Evolutionary conservation across 2,888 invertebrate species (phyloP).

Genomic region (Lasioglossum lativentre): DNA sequence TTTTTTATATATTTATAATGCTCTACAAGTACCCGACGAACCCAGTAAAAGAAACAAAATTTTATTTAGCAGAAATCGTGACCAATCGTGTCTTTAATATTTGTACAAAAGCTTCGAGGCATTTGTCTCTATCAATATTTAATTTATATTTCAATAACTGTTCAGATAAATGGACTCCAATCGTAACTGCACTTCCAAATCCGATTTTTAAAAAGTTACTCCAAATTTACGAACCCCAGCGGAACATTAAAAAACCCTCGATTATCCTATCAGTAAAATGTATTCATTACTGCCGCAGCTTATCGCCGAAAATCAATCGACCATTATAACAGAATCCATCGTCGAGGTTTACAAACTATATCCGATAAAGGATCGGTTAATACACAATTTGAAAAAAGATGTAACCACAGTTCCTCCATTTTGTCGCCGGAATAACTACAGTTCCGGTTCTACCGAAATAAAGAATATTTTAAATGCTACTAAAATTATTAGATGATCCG

Average conservation of each 20-base stretch:
- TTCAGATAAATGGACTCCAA: neutral
- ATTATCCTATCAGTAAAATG: neutral
- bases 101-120: neutral
- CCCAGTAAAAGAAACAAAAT: neutral
- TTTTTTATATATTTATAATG: neutral
- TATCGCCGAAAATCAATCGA: neutral
- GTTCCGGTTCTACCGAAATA: neutral
- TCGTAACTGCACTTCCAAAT: neutral
- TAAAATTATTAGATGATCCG: neutral
- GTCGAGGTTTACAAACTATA: neutral
- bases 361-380: neutral
- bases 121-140: neutral
- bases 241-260: neutral
- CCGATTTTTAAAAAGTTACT: neutral
- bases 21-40: neutral
- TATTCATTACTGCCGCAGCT: neutral
- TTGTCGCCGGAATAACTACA: neutral
- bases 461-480: neutral
- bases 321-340: neutral
- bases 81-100: neutral
- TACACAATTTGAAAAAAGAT: neutral
- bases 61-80: neutral
- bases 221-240: neutral
- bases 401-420: neutral
- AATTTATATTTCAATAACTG: neutral